Percentiles rank a stretch among this genome's conserved stretches.
Evolutionary conservation across 2,113 vertebrate species (phyloP).

Genomic region (Nibea coibor): DNA sequence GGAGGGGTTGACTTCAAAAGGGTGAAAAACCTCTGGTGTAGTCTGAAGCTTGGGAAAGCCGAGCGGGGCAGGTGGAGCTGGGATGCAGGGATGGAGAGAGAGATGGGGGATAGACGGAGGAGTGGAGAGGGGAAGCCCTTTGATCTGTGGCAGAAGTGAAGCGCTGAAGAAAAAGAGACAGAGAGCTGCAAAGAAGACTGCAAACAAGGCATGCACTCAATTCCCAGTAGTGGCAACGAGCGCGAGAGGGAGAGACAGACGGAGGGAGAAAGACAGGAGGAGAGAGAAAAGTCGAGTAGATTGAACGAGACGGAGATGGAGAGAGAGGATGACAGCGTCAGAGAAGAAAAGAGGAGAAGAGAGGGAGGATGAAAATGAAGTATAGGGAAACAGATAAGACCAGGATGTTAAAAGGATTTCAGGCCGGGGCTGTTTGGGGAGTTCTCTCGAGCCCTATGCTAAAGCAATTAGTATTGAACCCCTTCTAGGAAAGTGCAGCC

Average conservation of each 20-base stretch:
- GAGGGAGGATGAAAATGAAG: conserved; percentile 62
- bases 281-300: conserved; percentile 55
- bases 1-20: conserved; percentile 82
- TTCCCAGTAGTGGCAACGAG: conserved; percentile 70
- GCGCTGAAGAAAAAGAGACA: conserved; percentile 70
- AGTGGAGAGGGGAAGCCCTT: conserved; percentile 80
- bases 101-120: conserved; percentile 72
- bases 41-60: conserved; percentile 69
- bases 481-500: conserved; percentile 76
- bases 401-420: conserved; percentile 80
- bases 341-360: conserved; percentile 29
- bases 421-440: conserved; percentile 76
- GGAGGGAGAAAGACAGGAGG: conserved; percentile 40
- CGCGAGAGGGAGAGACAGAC: conserved; percentile 32
- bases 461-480: conserved; percentile 86
- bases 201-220: conserved; percentile 79
- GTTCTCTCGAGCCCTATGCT: conserved; percentile 76
- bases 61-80: conserved; percentile 59
- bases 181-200: conserved; percentile 74
- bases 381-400: conserved; percentile 73
- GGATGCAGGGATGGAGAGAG: conserved; percentile 57
- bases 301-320: conserved; percentile 53
- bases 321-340: conserved; percentile 43
- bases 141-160: conserved; percentile 81
- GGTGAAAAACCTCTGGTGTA: conserved; percentile 68